Evolutionary conservation across 2,797 vertebrate species (phyloP), one percentile per base, ranked within the genome.

Genomic region (Smutsia gigantea): DNA sequence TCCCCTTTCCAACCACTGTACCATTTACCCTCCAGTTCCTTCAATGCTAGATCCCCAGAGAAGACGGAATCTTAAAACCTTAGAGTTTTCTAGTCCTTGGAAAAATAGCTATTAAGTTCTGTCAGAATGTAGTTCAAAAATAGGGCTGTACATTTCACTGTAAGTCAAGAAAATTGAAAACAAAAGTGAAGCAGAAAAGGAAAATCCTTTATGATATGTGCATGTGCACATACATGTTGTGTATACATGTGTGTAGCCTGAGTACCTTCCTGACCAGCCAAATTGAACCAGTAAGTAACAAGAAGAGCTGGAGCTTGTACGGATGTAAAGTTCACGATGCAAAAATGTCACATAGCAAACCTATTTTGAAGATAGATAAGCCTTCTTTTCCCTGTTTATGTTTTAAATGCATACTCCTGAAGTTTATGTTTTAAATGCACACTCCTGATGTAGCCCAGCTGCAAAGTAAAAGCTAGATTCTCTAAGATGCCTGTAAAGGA

Each of bases 171-270:
- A 18, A 57, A 34, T 5, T 49, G 82, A 34, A 83, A 68, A 51
- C 55, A 66, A 81, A 86, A 63, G 27, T n/a, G 27, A 34, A 37
- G 34, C 17, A 7, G 34, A n/a, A 79, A 85, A 61, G n/a, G 42
- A 18, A 68, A 51, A 18, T 12, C 37, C 57, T 53, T 23, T 14
- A 18, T 7, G 68, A 42, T 23, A 7, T 53, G 51, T 61, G 27
- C 15, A 2, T 5, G 1, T 51, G 34, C 1, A 1, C 0, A 3
- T 9, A 11, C 7, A 6, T 1, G 23, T 57, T 2, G 31, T 13
- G 4, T n/a, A 10, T 17, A 59, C 12, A 23, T 4, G 23, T 21
- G 34, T 37, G 6, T 25, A 29, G 64, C 53, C 4, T 6, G 74
- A 63, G 46, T 1, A 4, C 51, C 61, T 29, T 8, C 5, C 7